Evolutionary conservation across 2,113 vertebrate genomes (phyloP).

Genomic region (Colossoma macropomum): DNA sequence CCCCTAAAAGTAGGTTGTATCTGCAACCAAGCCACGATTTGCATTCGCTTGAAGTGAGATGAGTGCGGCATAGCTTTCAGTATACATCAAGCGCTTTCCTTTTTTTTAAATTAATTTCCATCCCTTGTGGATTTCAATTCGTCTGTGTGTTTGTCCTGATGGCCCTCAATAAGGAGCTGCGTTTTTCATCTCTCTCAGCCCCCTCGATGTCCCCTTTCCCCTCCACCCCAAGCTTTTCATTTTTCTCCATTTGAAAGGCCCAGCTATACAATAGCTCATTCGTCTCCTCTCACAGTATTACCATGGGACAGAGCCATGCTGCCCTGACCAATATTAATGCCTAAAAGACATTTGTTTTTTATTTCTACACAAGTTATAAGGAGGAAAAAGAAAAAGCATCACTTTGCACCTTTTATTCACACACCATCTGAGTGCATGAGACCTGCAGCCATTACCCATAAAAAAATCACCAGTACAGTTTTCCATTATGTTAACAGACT

Average conservation of each 20-base stretch:
- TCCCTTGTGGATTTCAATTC: slow-evolving; percentile 50
- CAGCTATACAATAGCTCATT: slow-evolving; percentile 17
- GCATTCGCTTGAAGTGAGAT: slow-evolving; percentile 67
- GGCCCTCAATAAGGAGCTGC: slow-evolving; percentile 38
- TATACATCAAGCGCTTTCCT: slow-evolving; percentile 61
- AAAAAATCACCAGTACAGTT: neutral
- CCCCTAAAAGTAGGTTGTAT: slow-evolving; percentile 44
- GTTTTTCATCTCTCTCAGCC: slow-evolving; percentile 30
- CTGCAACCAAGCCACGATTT: slow-evolving; percentile 60
- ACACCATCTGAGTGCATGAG: neutral
- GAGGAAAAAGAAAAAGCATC: slow-evolving; percentile 1
- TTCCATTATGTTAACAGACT: too few relatives aligned
- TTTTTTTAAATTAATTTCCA: slow-evolving; percentile 26
- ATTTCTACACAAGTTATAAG: neutral
- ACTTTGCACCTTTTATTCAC: neutral
- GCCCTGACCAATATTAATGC: slow-evolving; percentile 23
- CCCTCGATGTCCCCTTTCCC: neutral
- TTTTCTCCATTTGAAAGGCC: slow-evolving; percentile 21
- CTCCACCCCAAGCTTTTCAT: neutral
- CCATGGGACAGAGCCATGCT: neutral
- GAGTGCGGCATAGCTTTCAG: slow-evolving; percentile 58
- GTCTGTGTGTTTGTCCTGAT: slow-evolving; percentile 44
- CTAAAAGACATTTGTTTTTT: slow-evolving; percentile 5
- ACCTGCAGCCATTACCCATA: too few relatives aligned
- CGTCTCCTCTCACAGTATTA: neutral